phyloP scores from a whole-genome alignment of 1,140 invertebrate species.

The Leptopilina clavipes region DNA sequence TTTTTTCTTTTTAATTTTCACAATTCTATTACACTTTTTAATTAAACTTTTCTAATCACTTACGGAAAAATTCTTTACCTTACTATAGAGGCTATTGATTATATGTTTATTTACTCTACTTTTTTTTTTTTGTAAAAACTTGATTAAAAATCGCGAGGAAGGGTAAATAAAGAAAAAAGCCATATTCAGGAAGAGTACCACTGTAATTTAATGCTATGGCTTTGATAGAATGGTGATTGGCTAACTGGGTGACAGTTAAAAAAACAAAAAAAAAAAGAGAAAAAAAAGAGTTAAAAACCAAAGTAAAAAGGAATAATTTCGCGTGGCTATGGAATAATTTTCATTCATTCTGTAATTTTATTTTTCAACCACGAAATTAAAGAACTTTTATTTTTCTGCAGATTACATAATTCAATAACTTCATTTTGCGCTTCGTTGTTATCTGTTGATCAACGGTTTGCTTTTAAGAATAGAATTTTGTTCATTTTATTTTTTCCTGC shows the following conservation, averaged over 20 bases:
- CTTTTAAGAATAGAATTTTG: too few relatives aligned
- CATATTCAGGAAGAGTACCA: background rate
- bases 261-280: slow-evolving; percentile 31
- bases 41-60: background rate
- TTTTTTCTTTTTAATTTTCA: background rate
- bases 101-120: background rate
- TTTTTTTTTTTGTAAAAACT: background rate
- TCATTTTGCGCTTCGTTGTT: background rate
- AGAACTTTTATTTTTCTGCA: slow-evolving; percentile 30
- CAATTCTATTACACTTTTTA: background rate
- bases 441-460: too few relatives aligned
- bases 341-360: slow-evolving; percentile 48
- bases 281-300: slow-evolving; percentile 26
- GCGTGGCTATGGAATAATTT: background rate
- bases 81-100: background rate
- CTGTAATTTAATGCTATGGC: slow-evolving; percentile 20
- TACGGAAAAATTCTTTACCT: background rate
- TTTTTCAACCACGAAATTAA: slow-evolving; percentile 52
- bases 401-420: background rate
- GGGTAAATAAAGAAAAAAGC: background rate
- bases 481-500: too few relatives aligned
- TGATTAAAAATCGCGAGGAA: background rate
- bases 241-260: background rate
- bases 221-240: slow-evolving; percentile 22
- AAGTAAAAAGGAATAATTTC: background rate